Conservation (phyloP, 1,140 invertebrate genomes). For the Papilio polyxenes region DNA sequence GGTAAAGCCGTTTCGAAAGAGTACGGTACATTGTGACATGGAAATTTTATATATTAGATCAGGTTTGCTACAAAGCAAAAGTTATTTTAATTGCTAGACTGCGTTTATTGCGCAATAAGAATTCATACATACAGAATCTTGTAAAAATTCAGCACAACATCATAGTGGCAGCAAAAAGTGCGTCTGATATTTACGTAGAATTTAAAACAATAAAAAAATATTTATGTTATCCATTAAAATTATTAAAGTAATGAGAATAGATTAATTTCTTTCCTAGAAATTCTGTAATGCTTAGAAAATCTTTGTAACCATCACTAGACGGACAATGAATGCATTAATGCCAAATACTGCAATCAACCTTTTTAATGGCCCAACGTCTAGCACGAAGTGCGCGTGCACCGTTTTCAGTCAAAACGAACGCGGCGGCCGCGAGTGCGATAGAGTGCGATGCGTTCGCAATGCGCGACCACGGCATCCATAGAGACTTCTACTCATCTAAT, state of each 20-base stretch:
- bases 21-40: too few relatives aligned
- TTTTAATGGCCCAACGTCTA: slow-evolving; percentile 51
- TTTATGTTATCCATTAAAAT: background rate
- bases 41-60: too few relatives aligned
- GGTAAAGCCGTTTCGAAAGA: too few relatives aligned
- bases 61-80: too few relatives aligned
- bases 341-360: slow-evolving; percentile 28
- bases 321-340: slow-evolving; percentile 23
- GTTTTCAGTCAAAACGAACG: slow-evolving; percentile 75
- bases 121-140: too few relatives aligned
- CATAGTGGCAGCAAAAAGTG: too few relatives aligned
- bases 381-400: slow-evolving; percentile 71
- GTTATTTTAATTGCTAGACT: too few relatives aligned
- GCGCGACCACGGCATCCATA: slow-evolving; percentile 41
- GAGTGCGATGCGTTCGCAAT: slow-evolving; percentile 60
- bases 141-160: too few relatives aligned
- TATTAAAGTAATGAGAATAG: background rate
- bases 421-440: slow-evolving; percentile 66
- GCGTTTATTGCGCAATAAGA: too few relatives aligned
- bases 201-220: background rate
- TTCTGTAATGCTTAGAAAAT: slow-evolving; percentile 11
- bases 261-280: background rate
- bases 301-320: background rate
- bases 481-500: slow-evolving; percentile 37
- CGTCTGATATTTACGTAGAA: too few relatives aligned